phyloP scores from a whole-genome alignment of 2,888 invertebrate species.

The Lochmaea crataegi region DNA sequence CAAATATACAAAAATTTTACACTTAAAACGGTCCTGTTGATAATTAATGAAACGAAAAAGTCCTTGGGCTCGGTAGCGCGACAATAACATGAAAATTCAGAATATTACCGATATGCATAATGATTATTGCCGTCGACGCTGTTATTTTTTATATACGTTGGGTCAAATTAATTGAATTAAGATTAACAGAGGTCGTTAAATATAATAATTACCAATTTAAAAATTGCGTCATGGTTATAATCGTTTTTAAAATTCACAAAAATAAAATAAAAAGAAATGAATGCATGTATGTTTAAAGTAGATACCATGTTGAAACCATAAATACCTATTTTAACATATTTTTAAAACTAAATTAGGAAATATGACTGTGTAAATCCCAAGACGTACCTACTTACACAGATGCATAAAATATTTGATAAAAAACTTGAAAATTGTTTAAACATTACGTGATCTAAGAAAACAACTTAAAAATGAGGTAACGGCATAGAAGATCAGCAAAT shows the following conservation, averaged over 20 bases:
- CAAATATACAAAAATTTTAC: too few species aligned
- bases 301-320: neutral
- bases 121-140: constrained; percentile 2
- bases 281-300: neutral
- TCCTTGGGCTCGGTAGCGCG: neutral
- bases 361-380: neutral
- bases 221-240: neutral
- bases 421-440: too few species aligned
- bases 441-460: neutral
- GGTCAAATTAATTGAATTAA: constrained; percentile 20
- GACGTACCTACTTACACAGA: too few species aligned
- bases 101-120: neutral
- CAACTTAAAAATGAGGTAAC: neutral
- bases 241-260: neutral
- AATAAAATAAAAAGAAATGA: neutral
- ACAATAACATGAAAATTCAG: constrained; percentile 1
- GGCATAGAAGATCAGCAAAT: neutral
- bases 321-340: neutral
- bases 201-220: neutral
- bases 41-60: neutral
- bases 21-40: neutral
- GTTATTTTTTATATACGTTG: constrained; percentile 8
- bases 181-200: constrained; percentile 16
- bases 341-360: neutral
- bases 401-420: neutral